Evolutionary conservation across 2,888 invertebrate species (phyloP).

Genomic region (Drosophila subsilvestris): DNA sequence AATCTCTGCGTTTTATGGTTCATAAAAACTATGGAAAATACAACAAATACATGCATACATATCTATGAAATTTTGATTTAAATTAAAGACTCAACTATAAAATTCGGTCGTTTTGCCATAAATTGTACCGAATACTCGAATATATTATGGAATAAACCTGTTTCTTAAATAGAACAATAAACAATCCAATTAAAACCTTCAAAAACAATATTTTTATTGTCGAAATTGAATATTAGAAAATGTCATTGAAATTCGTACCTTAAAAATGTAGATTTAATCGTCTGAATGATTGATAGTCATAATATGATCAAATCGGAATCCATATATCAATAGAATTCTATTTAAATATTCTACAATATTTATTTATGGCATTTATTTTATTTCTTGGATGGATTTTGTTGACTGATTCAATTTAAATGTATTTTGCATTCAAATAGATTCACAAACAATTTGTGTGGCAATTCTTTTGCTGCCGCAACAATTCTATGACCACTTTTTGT

Average conservation of each 20-base stretch:
- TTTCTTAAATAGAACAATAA: not conserved
- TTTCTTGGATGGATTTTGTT: no score
- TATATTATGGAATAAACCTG: not conserved
- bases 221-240: not conserved
- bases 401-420: no score
- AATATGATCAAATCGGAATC: not conserved
- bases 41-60: not conserved
- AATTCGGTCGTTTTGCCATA: not conserved
- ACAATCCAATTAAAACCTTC: not conserved
- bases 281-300: not conserved
- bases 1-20: not conserved
- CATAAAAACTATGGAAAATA: not conserved
- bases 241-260: not conserved
- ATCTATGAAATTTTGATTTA: not conserved
- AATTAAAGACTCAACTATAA: not conserved
- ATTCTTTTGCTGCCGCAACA: not conserved
- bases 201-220: not conserved
- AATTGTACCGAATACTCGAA: not conserved
- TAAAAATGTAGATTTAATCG: not conserved
- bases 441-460: not conserved
- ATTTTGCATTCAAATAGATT: not conserved
- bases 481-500: constrained; percentile 6
- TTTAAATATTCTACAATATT: not conserved
- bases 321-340: not conserved
- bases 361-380: not conserved